Conservation (phyloP, 2,113 vertebrate genomes). For the Cyanoliseus patagonus region DNA sequence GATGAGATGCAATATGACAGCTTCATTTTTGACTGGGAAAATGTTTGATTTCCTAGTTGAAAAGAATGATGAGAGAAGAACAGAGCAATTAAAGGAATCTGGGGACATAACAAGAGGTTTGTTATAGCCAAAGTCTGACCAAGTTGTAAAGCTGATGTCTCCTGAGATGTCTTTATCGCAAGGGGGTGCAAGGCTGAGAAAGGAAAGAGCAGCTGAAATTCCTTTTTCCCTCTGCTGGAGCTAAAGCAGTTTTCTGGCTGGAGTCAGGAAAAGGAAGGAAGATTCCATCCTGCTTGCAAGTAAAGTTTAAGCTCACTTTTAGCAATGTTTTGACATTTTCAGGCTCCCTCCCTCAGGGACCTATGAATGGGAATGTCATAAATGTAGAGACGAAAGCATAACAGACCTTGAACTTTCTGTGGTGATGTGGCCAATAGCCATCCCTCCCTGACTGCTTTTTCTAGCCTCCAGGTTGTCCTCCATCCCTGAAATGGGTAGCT, state of each 20-base stretch:
- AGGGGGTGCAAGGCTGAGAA: neutral
- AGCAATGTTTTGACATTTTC: slow-evolving; percentile 75
- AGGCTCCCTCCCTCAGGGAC: slow-evolving; percentile 7
- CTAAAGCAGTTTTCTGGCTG: slow-evolving; percentile 52
- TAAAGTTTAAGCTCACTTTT: slow-evolving; percentile 76
- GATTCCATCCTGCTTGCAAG: slow-evolving; percentile 13
- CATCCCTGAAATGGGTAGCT: neutral
- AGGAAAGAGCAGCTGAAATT: slow-evolving; percentile 55
- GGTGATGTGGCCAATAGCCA: neutral
- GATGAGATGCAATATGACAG: neutral
- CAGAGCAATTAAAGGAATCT: neutral
- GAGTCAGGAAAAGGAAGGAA: slow-evolving; percentile 1
- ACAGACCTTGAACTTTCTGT: slow-evolving; percentile 67
- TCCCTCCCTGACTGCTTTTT: neutral
- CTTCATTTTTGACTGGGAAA: neutral
- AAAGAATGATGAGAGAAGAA: neutral
- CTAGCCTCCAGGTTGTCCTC: neutral
- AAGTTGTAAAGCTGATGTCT: neutral
- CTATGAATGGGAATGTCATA: slow-evolving; percentile 32
- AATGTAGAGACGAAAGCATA: slow-evolving; percentile 47
- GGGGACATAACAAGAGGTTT: neutral
- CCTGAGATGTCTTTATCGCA: neutral
- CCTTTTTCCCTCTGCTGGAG: slow-evolving; percentile 13
- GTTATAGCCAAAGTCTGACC: neutral
- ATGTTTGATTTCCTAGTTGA: neutral